These are phyloP conservation scores for Hypomecis atomaria DNA, from an alignment of 2,888 invertebrate genomes.

Conservation along the genomic window DNA sequence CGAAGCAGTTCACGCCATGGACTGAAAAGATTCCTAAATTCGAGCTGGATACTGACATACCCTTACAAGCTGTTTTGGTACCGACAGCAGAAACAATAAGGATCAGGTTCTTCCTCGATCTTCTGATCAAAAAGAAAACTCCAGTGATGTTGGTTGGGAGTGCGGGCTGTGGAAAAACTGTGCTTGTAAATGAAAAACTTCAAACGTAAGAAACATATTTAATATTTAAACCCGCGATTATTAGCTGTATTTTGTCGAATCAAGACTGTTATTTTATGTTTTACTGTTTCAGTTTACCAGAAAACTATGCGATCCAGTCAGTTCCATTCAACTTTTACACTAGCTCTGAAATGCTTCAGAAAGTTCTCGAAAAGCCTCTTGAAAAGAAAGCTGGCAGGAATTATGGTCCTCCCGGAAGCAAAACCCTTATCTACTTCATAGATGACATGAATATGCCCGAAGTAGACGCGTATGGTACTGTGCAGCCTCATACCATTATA, in stretches of 20 bases:
- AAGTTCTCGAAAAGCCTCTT: slow-evolving; percentile 95
- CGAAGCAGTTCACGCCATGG: slow-evolving; percentile 96
- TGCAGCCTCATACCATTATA: slow-evolving; percentile 97
- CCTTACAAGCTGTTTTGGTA: slow-evolving; percentile 96
- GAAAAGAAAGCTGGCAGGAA: slow-evolving; percentile 98
- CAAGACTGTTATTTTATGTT: background rate
- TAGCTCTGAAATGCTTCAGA: slow-evolving; percentile 96
- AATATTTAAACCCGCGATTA: background rate
- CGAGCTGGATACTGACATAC: slow-evolving; percentile 95
- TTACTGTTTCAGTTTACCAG: slow-evolving; percentile 85
- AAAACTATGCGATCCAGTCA: slow-evolving; percentile 94
- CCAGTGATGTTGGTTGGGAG: slow-evolving; percentile 98
- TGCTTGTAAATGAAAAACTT: slow-evolving; percentile 89
- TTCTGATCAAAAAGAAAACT: slow-evolving; percentile 93
- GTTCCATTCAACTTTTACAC: slow-evolving; percentile 99
- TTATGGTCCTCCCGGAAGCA: slow-evolving; percentile 97
- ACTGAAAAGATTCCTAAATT: slow-evolving; percentile 95
- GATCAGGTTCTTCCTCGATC: slow-evolving; percentile 94
- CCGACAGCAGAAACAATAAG: slow-evolving; percentile 97
- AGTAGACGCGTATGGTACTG: slow-evolving; percentile 94
- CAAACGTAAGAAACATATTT: slow-evolving; percentile 68
- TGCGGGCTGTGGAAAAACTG: slow-evolving; percentile 97
- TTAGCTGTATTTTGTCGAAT: no score
- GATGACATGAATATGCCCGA: slow-evolving; percentile 99
- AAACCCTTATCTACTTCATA: slow-evolving; percentile 96